Evolutionary conservation across 2,888 invertebrate species (phyloP).

Genomic region (Luffia ferchaultella): DNA sequence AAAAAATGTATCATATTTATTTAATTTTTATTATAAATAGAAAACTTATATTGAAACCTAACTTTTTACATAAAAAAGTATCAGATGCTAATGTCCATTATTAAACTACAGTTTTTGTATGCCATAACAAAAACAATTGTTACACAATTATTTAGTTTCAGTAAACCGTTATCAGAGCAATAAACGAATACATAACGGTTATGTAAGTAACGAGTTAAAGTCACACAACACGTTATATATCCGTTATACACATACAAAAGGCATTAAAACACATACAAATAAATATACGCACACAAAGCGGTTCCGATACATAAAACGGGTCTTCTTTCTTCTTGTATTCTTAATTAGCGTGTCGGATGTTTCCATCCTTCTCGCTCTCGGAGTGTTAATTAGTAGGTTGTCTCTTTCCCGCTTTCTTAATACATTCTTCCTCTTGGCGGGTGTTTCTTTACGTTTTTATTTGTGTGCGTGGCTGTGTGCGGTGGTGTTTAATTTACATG

Average conservation of each 20-base stretch:
- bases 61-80: no score
- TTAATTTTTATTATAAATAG: no score
- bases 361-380: constrained; percentile 44
- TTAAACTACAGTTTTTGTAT: no score
- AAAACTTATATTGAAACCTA: no score
- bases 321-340: constrained; percentile 72
- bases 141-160: no score
- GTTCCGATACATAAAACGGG: constrained; percentile 63
- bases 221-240: neutral
- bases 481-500: constrained; percentile 65
- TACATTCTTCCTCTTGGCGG: constrained; percentile 65
- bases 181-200: neutral
- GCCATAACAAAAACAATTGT: no score
- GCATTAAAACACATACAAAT: neutral
- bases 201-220: neutral
- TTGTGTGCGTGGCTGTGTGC: constrained; percentile 66
- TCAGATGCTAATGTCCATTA: no score
- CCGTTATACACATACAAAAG: neutral
- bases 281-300: constrained; percentile 34
- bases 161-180: no score
- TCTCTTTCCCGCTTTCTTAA: constrained; percentile 66
- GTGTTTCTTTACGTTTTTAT: constrained; percentile 66
- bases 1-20: no score
- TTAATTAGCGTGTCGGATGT: constrained; percentile 70
- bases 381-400: constrained; percentile 54